Base-by-base conservation (phyloP, 2,113 vertebrate species). In the Nothobranchius furzeri region DNA sequence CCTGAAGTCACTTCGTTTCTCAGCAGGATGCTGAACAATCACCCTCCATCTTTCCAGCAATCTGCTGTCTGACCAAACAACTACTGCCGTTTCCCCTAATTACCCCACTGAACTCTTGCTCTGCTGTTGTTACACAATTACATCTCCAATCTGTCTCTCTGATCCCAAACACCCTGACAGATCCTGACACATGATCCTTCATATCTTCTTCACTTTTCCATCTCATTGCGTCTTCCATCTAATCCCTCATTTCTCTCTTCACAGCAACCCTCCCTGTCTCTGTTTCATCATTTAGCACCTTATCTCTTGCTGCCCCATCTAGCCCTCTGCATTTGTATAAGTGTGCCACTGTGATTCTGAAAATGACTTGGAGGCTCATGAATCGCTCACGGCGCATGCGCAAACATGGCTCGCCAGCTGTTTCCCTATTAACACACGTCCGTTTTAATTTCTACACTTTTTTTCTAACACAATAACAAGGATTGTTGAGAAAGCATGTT, bases 211-310 rank as follows among this genome's bases (percentile, higher is more conserved):
- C 30, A 48, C 54, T 42, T 60, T 50, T 62, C 62, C 60, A 10
- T n/a, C 40, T n/a, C 46, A 42, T 54, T 49, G 50, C 60, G 71
- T 24, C 37, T 70, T 70, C 58, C 7, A 60, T 70, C 57, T 49
- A 46, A 53, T 55, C 59, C 24, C 60, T 66, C 57, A 63, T 64
- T 51, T 49, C 25, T 59, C 37, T 66, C 56, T 37, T 53, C 30
- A 20, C 61, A 58, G 63, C 20, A 53, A 56, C 54, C 3, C 20
- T 60, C 57, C 54, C 55, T 43, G 68, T 36, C 55, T 65, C 60
- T 12, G 13, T 56, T 82, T 60, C 73, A 81, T 85, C 79, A 72
- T 78, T 78, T 75, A 82, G 51, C 55, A 68, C 72, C 40, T 20
- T 59, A 58, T 68, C 43, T 67, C 54, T 54, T 49, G 12, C 45